phyloP scores from a whole-genome alignment of 2,113 vertebrate genomes.

The Poeciliopsis turrubarensis region DNA sequence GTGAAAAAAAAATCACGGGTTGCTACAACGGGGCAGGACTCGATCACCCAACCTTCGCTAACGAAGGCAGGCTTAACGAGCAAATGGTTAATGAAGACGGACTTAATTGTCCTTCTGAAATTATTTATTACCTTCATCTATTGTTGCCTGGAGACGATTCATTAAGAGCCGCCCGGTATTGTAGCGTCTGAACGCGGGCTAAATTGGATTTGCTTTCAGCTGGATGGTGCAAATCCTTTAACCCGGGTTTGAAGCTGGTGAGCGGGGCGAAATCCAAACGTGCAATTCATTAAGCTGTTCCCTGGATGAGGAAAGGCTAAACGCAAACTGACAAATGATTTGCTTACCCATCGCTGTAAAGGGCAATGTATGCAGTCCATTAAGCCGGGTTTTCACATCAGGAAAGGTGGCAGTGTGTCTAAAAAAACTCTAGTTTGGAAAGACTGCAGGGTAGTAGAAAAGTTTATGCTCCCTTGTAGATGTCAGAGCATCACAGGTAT shows the following conservation, averaged over 20 bases:
- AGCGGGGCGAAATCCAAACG: slow-evolving; percentile 10
- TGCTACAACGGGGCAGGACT: slow-evolving; percentile 24
- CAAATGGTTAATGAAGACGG: slow-evolving; percentile 65
- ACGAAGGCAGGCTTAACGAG: slow-evolving; percentile 69
- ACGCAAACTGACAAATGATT: neutral
- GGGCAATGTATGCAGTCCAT: neutral
- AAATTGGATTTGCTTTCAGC: slow-evolving; percentile 49
- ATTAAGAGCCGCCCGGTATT: slow-evolving; percentile 24
- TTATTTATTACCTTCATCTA: slow-evolving; percentile 62
- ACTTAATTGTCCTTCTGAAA: slow-evolving; percentile 72
- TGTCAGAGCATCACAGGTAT: neutral
- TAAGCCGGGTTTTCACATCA: neutral
- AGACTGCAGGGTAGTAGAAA: neutral
- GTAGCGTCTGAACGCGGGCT: slow-evolving; percentile 10
- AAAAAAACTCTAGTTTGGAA: neutral
- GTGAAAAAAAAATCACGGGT: slow-evolving; percentile 23
- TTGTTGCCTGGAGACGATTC: slow-evolving; percentile 56
- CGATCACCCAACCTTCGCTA: slow-evolving; percentile 52
- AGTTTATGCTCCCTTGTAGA: neutral
- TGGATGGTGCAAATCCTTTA: slow-evolving; percentile 24
- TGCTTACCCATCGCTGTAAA: neutral
- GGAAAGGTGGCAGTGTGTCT: neutral
- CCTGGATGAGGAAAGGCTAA: neutral
- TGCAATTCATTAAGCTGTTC: neutral
- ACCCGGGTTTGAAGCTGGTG: slow-evolving; percentile 5